These are phyloP conservation scores for Ectropis crepuscularia DNA, from an alignment of 2,888 invertebrate species.

Conservation along the genomic window DNA sequence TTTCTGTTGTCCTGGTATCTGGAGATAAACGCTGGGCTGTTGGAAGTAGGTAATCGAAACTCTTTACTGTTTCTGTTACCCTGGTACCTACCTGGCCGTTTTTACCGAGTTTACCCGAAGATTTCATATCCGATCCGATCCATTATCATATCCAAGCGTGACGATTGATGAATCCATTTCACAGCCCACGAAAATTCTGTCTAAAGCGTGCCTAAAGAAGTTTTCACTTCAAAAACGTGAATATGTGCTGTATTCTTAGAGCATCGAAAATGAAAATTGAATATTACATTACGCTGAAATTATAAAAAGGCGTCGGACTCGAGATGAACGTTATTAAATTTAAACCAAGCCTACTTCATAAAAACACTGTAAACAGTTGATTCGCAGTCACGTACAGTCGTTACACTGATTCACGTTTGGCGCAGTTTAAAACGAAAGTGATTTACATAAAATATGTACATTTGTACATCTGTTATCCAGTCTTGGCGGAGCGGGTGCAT, in stretches of 20 bases:
- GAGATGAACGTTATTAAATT: slow-evolving; percentile 27
- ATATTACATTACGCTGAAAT: background rate
- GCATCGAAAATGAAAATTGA: background rate
- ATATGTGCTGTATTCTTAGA: background rate
- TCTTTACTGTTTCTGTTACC: too few relatives aligned
- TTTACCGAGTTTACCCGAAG: too few relatives aligned
- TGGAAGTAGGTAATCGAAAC: too few relatives aligned
- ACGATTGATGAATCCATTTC: too few relatives aligned
- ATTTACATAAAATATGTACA: slow-evolving; percentile 70
- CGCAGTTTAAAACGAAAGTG: slow-evolving; percentile 56
- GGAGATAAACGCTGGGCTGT: too few relatives aligned
- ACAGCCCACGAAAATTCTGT: too few relatives aligned
- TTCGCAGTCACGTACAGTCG: slow-evolving; percentile 43
- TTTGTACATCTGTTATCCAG: slow-evolving; percentile 73
- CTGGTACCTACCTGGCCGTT: too few relatives aligned
- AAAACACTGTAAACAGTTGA: slow-evolving; percentile 27
- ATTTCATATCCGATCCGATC: too few relatives aligned
- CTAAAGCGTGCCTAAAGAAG: too few relatives aligned
- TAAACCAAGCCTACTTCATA: slow-evolving; percentile 26
- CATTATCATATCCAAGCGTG: too few relatives aligned
- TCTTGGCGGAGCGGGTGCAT: slow-evolving; percentile 75
- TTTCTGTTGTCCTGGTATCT: too few relatives aligned
- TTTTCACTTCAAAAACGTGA: slow-evolving; percentile 1
- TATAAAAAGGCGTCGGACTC: slow-evolving; percentile 12
- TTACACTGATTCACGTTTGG: slow-evolving; percentile 52